Evolutionary conservation across 2,888 invertebrate genomes (phyloP), one percentile per base, ranked within the genome.

Genomic region (Xestobium rufovillosum): DNA sequence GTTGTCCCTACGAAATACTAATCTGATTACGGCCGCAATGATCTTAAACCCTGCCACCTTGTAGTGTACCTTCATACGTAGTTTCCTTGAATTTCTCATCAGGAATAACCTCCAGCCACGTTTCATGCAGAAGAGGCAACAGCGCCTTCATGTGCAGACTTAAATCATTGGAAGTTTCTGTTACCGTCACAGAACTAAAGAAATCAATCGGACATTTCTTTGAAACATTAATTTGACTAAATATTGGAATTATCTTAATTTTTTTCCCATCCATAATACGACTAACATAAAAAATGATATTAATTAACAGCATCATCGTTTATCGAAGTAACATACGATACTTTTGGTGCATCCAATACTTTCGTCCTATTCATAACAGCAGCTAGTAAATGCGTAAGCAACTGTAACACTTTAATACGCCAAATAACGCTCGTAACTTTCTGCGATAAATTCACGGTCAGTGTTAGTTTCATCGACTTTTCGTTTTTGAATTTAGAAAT

Each of bases 31-130:
- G n/a, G n/a, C n/a, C n/a, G n/a, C n/a, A n/a, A n/a, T n/a, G n/a
- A n/a, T n/a, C n/a, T n/a, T n/a, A n/a, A n/a, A n/a, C n/a, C n/a
- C n/a, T n/a, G n/a, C n/a, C n/a, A n/a, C n/a, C n/a, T n/a, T n/a
- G n/a, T n/a, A n/a, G n/a, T n/a, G n/a, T 15, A 17, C 16, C 32
- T 19, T 19, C 14, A 29, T 10, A 25, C 16, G 35, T 31, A 32
- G 15, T 26, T 19, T 8, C 16, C 29, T 26, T 29, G 25, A 32
- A 35, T 43, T 31, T 48, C 48, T 41, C 41, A 12, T 57, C 55
- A 1, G 84, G 80, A 31, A 76, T 70, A 9, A 80, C 81, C 69
- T 91, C 91, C 14, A 86, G 61, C 88, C 90, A 91, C 32, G 83
- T 83, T 59, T 89, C 87, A 57, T 83, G 73, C 36, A 91, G 68